Evolutionary conservation across 2,113 vertebrate species (phyloP).

Genomic region (Erythrocercus mccallii): DNA sequence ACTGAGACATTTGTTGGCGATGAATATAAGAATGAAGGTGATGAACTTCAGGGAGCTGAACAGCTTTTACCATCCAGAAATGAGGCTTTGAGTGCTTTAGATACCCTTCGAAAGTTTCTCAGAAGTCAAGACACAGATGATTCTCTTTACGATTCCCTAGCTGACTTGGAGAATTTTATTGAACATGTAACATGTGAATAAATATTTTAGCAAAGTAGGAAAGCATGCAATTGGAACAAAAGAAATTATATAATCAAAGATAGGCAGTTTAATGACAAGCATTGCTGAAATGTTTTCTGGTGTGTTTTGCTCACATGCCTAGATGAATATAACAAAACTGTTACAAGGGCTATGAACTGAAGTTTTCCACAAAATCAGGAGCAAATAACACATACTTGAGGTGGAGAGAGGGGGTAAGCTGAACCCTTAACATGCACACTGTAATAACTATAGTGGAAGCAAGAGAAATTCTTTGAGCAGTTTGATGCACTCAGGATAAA

Average conservation of each 20-base stretch:
- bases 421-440: neutral
- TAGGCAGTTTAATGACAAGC: neutral
- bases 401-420: neutral
- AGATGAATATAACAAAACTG: neutral
- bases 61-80: slow-evolving; percentile 56
- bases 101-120: slow-evolving; percentile 68
- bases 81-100: slow-evolving; percentile 66
- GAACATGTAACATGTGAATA: slow-evolving; percentile 36
- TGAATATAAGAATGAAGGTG: slow-evolving; percentile 33
- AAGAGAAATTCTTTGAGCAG: neutral
- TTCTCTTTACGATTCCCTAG: slow-evolving; percentile 51
- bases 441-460: neutral
- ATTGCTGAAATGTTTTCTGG: neutral
- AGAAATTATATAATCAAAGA: neutral
- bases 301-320: neutral
- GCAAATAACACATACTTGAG: neutral
- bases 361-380: neutral
- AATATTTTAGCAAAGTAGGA: neutral
- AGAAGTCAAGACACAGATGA: slow-evolving; percentile 48
- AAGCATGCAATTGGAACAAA: neutral
- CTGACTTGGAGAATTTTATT: slow-evolving; percentile 73
- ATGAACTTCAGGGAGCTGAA: neutral
- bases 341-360: neutral
- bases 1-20: neutral
- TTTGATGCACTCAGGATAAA: neutral